Evolutionary conservation across 2,113 vertebrate genomes (phyloP), one percentile per base, ranked within the genome.

Genomic region (Tragelaphus buxtoni): DNA sequence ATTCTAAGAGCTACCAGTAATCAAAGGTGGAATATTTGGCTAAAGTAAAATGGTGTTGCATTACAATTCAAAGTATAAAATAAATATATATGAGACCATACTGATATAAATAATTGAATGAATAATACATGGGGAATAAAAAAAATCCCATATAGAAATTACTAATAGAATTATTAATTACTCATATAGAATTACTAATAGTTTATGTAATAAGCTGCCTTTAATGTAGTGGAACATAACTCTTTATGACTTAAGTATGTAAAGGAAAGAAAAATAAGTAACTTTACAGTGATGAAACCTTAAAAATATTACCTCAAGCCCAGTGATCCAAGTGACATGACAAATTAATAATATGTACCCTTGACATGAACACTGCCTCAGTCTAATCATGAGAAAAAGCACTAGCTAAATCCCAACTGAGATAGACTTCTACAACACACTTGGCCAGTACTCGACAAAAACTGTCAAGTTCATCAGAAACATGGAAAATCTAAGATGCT

Each of bases 121-220:
- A 61, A 47, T 9, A 85, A 61, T 39, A 49, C 13, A 7, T 45
- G 28, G 10, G 24, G 3, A 7, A 56, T 58, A 88, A 80, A 30
- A 45, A 47, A 18, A 22, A 22, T 61, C 1, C 45, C 12, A 56
- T 53, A 18, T 16, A 84, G 18, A 92, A 80, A 14, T 63, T 58
- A 83, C 35, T 95, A n/a, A 65, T 76, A 81, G 7, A 87, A 86
- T 56, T 53, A 83, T 32, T 93, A 60, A 60, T 81, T 60, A 60
- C 26, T 60, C 28, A 30, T 13, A 60, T 5, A 30, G 58, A 90
- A 86, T 63, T 53, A 83, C 35, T 93, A 69, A 65, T 65, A 81
- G 13, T 47, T 84, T 55, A 77, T 28, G 4, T 20, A 61, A 32
- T 74, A 56, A 69, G 16, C 3, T 61, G 18, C 26, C 24, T 82